phyloP scores from a whole-genome alignment of 2,113 vertebrate genomes.

The Eonycteris spelaea region DNA sequence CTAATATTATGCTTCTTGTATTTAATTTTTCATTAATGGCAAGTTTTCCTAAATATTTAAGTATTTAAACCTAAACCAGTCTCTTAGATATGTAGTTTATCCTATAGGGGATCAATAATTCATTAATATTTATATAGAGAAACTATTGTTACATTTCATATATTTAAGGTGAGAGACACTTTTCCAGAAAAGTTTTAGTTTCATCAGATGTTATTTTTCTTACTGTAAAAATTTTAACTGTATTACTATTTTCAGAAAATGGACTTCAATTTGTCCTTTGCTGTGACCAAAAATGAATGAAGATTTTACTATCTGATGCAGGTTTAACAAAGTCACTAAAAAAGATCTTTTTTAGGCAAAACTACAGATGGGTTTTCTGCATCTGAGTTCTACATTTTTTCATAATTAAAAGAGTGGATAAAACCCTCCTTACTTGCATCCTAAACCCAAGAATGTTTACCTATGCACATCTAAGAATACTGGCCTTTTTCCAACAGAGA shows the following conservation, averaged over 20 bases:
- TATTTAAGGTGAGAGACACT: not conserved
- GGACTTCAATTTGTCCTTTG: slow-evolving; percentile 16
- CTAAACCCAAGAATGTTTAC: slow-evolving; percentile 44
- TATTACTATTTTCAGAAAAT: slow-evolving; percentile 21
- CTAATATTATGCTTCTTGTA: not conserved
- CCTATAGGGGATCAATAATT: not conserved
- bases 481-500: not conserved
- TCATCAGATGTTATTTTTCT: not conserved
- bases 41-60: slow-evolving; percentile 11
- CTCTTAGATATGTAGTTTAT: not conserved
- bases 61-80: slow-evolving; percentile 15
- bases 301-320: slow-evolving; percentile 33
- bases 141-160: not conserved
- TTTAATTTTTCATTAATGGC: not conserved
- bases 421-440: slow-evolving; percentile 13
- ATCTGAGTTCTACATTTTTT: slow-evolving; percentile 43
- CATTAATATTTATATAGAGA: not conserved
- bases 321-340: slow-evolving; percentile 48
- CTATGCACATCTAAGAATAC: not conserved
- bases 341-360: slow-evolving; percentile 35
- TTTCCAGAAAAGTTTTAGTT: not conserved
- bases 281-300: slow-evolving; percentile 39
- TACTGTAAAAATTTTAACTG: not conserved
- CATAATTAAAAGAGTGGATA: slow-evolving; percentile 51
- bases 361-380: slow-evolving; percentile 56